Evolutionary conservation across 2,113 vertebrate species (phyloP).

Genomic region (Syngnathus scovelli): DNA sequence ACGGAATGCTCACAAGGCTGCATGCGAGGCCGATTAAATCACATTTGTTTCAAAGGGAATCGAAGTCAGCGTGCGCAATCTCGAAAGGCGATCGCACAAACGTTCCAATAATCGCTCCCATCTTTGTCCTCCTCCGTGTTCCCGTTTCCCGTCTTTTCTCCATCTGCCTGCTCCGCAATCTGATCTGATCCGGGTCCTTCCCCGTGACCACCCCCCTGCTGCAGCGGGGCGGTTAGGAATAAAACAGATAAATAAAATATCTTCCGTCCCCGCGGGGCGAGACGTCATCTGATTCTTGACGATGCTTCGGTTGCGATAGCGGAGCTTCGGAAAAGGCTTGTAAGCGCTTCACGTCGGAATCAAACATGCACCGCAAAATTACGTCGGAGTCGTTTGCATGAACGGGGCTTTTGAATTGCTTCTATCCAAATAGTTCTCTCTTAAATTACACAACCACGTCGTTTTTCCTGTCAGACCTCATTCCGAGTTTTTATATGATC

Average conservation of each 20-base stretch:
- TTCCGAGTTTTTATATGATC: neutral
- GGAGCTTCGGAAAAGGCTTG: neutral
- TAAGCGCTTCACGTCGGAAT: neutral
- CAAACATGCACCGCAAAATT: neutral
- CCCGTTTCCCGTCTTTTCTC: slow-evolving; percentile 12
- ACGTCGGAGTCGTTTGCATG: neutral
- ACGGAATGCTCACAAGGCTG: slow-evolving; percentile 17
- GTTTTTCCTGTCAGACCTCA: neutral
- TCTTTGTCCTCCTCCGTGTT: slow-evolving; percentile 8
- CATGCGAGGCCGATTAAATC: slow-evolving; percentile 36
- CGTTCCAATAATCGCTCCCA: slow-evolving; percentile 18
- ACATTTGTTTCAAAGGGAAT: slow-evolving; percentile 31
- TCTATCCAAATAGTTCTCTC: neutral
- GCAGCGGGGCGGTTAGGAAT: neutral
- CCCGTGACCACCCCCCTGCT: slow-evolving; percentile 9
- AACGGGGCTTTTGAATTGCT: neutral
- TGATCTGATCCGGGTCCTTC: slow-evolving; percentile 21
- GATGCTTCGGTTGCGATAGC: neutral
- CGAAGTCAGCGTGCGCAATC: slow-evolving; percentile 14
- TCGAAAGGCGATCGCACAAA: slow-evolving; percentile 17
- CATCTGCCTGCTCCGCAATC: slow-evolving; percentile 13
- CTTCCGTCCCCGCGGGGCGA: neutral
- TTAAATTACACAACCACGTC: neutral
- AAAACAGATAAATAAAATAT: neutral
- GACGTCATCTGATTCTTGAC: neutral